Evolutionary conservation across 2,888 invertebrate genomes (phyloP), one percentile per base, ranked within the genome.

Genomic region (Cantharis lateralis): DNA sequence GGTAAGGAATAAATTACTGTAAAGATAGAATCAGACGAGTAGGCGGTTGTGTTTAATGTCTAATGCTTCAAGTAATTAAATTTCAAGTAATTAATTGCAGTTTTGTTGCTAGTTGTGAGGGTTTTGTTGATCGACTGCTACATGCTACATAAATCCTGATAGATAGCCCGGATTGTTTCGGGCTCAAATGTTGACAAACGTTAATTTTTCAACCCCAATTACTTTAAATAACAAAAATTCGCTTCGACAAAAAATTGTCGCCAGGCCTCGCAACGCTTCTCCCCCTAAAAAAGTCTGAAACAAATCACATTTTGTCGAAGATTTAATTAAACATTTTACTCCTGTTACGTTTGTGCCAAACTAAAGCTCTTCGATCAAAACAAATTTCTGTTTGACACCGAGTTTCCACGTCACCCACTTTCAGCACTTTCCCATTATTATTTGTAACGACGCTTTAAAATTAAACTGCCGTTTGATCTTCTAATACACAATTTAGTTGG

Each of bases 1-100:
- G 15, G 74, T 75, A 73, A 72, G 72, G 78, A 82, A 83, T 83
- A 83, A 83, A 82, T 83, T 82, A 81, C 81, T 77, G 28, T 70
- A 80, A 80, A 81, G 81, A 78, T 78, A 78, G 78, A 70, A 78
- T 78, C 75, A 72, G 72, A 70, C 75, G 69, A 74, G 68, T 77
- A 77, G 71, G 78, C 64, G 75, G 72, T 72, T 72, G 72, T 62
- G 75, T 70, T 48, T 69, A 72, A 74, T 77, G 66, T 71, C 75
- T 75, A 75, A 75, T 72, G 78, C 61, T 32, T 61, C 32, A 32
- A 70, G 75, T 78, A 78, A 77, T 77, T 77, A 77, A 77, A 77
- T 77, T 77, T 63, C 20, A 11, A 32, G 71, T 74, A 74, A 77
- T 77, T 77, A 77, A 77, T 77, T 75, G 73, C 64, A 74, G 70